phyloP scores from a whole-genome alignment of 2,113 vertebrate genomes.

The Oncorhynchus keta region DNA sequence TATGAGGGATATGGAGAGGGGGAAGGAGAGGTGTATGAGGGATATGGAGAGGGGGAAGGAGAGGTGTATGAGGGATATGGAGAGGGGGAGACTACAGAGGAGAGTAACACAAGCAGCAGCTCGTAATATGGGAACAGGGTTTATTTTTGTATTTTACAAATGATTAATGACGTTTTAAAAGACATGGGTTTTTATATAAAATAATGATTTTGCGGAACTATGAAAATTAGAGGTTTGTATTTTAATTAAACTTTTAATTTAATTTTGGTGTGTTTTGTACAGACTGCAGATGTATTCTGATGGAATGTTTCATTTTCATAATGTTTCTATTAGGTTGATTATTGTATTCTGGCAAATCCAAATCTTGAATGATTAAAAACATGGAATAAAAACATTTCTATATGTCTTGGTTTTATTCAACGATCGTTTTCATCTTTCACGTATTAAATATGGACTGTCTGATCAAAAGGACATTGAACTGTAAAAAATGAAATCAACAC shows the following conservation, averaged over 20 bases:
- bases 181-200: background rate
- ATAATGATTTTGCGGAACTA: background rate
- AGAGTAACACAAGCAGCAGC: background rate
- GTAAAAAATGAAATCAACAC: slow-evolving; percentile 43
- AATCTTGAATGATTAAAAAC: background rate
- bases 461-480: slow-evolving; percentile 20
- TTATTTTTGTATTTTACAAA: background rate
- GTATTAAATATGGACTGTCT: background rate
- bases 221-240: background rate
- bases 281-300: background rate
- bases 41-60: slow-evolving; percentile 7
- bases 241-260: background rate
- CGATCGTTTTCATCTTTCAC: slow-evolving; percentile 2
- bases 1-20: slow-evolving; percentile 11
- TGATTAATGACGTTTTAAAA: background rate
- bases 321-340: background rate
- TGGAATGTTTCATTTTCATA: background rate
- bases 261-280: background rate
- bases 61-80: slow-evolving; percentile 6
- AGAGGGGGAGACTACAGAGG: slow-evolving; percentile 2
- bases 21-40: background rate
- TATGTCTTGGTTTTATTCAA: slow-evolving; percentile 27
- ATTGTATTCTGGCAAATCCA: background rate
- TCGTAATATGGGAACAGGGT: background rate
- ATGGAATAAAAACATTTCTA: background rate